Evolutionary conservation across 2,113 vertebrate species (phyloP).

Genomic region (Formicarius rufipectus): DNA sequence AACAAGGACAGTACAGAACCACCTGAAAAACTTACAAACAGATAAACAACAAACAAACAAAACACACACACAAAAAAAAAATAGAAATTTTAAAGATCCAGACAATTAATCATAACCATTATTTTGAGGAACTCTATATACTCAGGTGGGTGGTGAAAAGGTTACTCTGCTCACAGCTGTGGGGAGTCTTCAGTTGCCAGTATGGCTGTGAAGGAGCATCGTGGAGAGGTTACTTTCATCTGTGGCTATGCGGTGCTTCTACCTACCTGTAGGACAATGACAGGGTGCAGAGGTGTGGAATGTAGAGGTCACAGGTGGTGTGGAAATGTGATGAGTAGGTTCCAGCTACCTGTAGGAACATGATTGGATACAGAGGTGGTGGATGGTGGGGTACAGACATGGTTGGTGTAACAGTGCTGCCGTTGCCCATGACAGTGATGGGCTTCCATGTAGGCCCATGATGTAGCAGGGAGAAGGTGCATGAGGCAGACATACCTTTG

Average conservation of each 20-base stretch:
- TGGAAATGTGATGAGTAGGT: rapidly evolving
- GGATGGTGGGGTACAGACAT: background rate
- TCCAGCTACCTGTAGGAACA: background rate
- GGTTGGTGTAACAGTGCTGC: background rate
- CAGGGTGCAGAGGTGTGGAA: background rate
- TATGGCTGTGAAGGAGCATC: background rate
- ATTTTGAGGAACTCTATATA: background rate
- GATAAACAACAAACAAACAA: background rate
- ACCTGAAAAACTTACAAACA: background rate
- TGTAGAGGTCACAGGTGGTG: background rate
- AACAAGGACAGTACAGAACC: background rate
- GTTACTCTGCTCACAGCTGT: background rate
- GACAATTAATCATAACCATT: background rate
- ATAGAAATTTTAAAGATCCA: background rate
- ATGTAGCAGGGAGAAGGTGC: background rate
- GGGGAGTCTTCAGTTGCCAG: background rate
- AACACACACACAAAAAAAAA: background rate
- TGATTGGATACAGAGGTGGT: background rate
- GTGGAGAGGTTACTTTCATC: background rate
- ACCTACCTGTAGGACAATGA: background rate
- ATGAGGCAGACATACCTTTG: background rate
- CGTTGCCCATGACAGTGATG: background rate
- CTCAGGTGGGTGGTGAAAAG: background rate
- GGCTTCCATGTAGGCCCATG: background rate
- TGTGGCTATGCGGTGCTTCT: background rate